Base-by-base conservation (phyloP, 2,797 vertebrate genomes). In the Amphiprion clarkii region DNA sequence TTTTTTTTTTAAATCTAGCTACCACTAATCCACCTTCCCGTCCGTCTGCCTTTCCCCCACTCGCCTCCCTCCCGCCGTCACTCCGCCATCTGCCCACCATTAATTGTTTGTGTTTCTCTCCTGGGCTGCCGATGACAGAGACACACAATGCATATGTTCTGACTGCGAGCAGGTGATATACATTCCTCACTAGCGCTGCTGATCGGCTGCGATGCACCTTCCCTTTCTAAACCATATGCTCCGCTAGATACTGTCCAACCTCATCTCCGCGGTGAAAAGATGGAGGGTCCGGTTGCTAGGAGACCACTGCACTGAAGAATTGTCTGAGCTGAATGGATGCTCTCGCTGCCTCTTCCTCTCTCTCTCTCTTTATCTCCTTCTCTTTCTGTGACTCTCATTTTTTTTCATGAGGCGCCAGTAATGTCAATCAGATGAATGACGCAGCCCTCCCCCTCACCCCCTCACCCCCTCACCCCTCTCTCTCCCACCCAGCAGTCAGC, bases 321-420 rank as follows among this genome's bases (percentile, higher is more conserved):
- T 92, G 94, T 94, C 95, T 91, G 93, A 90, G 93, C 92, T 95
- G 95, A 96, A 95, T 93, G 94, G 95, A 88, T 88, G 75, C 84
- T 77, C 81, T 29, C 67, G 52, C 57, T 5, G 71, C 68, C 62
- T 46, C 63, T 23, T 46, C 54, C 29, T 46, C 56, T 68, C 16
- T 36, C 42, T 36, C 55, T 55, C 56, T 17, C 59, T 48, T 49
- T 49, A n/a, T 46, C 40, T 39, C 33, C 9, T 16, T 29, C 19
- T 63, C 58, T 51, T 19, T 52, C 56, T 69, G 21, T 56, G 14
- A 12, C 51, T 55, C 51, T 56, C 40, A 29, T 53, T 60, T 66
- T 66, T 76, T 71, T 81, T 71, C 57, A 53, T 16, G 23, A 78
- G 40, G 68, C 75, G 53, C 65, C 71, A 21, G 78, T 82, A 73